Conservation (phyloP, 1,140 invertebrate species). For the Drosophila tropicalis region DNA sequence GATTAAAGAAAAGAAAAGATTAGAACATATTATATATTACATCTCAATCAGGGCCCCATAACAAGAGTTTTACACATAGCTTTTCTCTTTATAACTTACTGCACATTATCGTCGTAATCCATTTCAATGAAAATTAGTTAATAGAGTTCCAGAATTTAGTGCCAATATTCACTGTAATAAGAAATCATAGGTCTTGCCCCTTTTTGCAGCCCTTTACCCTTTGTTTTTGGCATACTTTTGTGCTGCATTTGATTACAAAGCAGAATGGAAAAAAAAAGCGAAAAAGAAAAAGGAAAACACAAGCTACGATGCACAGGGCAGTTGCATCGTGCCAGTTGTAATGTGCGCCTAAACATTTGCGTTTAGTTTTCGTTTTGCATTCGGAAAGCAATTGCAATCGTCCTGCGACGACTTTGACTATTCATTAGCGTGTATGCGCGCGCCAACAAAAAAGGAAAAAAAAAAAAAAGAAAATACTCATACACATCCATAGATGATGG, state of each 20-base stretch:
- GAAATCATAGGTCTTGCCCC: constrained; percentile 39
- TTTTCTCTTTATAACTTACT: too few species aligned
- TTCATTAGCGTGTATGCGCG: constrained; percentile 61
- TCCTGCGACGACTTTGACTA: constrained; percentile 72
- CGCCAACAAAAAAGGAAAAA: background rate
- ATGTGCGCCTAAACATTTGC: constrained; percentile 75
- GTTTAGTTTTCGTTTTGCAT: constrained; percentile 72
- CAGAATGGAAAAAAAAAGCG: background rate
- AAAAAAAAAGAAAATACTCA: too few species aligned
- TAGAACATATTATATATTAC: too few species aligned
- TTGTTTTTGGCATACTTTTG: constrained; percentile 69
- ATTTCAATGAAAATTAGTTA: background rate
- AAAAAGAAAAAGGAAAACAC: background rate
- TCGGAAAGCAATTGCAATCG: constrained; percentile 29
- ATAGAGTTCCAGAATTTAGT: background rate
- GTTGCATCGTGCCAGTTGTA: constrained; percentile 49
- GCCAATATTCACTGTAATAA: constrained; percentile 51
- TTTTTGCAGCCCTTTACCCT: constrained; percentile 45
- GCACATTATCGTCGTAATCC: background rate
- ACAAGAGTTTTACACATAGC: too few species aligned
- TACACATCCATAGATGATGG: background rate
- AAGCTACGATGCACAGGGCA: background rate
- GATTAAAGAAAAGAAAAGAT: too few species aligned
- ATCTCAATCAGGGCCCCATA: too few species aligned
- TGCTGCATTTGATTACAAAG: constrained; percentile 78